A percentile compares a stretch with the other conserved stretches of the same genome.
These are phyloP conservation scores for Psix sp. DNA, from an alignment of 1,140 invertebrate genomes.

Conservation along the genomic window DNA sequence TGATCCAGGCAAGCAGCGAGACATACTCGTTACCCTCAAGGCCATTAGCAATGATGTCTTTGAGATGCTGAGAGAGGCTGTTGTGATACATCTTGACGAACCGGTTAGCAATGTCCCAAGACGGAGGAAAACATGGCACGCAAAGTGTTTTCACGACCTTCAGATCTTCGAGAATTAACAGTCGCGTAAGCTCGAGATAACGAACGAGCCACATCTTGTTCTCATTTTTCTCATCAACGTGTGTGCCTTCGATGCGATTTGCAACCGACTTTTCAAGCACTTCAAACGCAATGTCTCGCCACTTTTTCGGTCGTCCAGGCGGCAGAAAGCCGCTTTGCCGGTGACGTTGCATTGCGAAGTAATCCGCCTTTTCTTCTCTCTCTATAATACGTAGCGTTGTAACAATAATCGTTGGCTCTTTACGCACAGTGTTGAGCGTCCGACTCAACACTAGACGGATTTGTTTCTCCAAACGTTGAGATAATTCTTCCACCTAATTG, in stretches of 20 bases:
- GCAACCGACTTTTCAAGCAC: constrained; percentile 90
- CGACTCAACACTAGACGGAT: constrained; percentile 92
- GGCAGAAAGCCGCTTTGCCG: constrained; percentile 92
- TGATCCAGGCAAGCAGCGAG: constrained; percentile 93
- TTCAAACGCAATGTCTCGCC: constrained; percentile 91
- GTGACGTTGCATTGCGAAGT: constrained; percentile 86
- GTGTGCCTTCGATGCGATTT: constrained; percentile 91
- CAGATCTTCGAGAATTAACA: constrained; percentile 93
- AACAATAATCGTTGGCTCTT: constrained; percentile 97
- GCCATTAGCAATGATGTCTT: constrained; percentile 90
- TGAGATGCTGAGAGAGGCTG: constrained; percentile 89
- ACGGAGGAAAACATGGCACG: constrained; percentile 96
- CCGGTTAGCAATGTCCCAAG: constrained; percentile 93
- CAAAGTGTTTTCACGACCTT: constrained; percentile 94
- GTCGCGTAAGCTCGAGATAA: constrained; percentile 86
- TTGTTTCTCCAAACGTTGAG: constrained; percentile 93
- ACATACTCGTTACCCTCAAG: constrained; percentile 98
- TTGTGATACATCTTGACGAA: constrained; percentile 97
- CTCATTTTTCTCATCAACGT: constrained; percentile 91
- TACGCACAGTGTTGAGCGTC: constrained; percentile 94
- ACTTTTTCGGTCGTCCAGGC: constrained; percentile 94
- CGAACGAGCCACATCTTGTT: constrained; percentile 98
- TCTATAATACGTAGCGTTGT: constrained; percentile 97
- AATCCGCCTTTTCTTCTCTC: constrained; percentile 94
- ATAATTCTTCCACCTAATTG: constrained; percentile 95